phyloP scores from a whole-genome alignment of 2,888 invertebrate genomes.

The Macrophya alboannulata region DNA sequence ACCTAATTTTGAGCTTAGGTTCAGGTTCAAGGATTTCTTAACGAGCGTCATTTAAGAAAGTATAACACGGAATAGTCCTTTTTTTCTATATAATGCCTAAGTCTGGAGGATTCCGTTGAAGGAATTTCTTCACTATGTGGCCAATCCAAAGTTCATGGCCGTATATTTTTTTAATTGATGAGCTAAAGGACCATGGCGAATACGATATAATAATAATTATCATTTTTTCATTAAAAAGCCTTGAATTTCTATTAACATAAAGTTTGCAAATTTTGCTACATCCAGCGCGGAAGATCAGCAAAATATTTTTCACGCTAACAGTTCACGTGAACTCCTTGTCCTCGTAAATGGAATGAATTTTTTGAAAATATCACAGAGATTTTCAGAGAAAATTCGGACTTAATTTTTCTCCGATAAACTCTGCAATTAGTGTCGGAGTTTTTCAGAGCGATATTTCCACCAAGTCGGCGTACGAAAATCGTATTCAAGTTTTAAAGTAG shows the following conservation, averaged over 20 bases:
- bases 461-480: neutral
- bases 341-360: too few relatives aligned
- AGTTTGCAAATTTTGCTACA: neutral
- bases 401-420: neutral
- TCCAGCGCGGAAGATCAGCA: neutral
- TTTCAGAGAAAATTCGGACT: neutral
- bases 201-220: neutral
- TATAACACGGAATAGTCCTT: neutral
- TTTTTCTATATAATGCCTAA: neutral
- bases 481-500: neutral
- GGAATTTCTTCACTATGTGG: neutral
- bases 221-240: neutral
- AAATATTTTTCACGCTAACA: neutral
- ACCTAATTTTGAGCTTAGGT: neutral
- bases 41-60: neutral
- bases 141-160: neutral
- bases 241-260: neutral
- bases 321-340: neutral
- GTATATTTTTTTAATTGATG: neutral
- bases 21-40: conserved; percentile 41
- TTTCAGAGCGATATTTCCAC: neutral
- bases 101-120: neutral
- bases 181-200: neutral
- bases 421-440: neutral
- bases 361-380: neutral